Evolutionary conservation across 2,113 vertebrate genomes (phyloP).

Genomic region (Girardinichthys multiradiatus): DNA sequence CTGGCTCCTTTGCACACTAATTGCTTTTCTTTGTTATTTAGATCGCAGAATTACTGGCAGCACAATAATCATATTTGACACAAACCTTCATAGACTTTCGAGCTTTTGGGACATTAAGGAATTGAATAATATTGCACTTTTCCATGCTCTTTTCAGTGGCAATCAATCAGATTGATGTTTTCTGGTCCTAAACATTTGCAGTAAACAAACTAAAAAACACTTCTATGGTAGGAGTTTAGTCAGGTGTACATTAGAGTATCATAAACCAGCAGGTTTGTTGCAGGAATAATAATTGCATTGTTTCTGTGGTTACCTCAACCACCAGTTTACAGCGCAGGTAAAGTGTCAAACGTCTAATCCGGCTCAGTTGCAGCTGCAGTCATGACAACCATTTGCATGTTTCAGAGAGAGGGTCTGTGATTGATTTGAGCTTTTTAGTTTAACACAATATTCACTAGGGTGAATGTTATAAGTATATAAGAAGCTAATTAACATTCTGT

Average conservation of each 20-base stretch:
- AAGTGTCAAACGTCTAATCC: conserved; percentile 51
- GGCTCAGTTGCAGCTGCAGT: conserved; percentile 59
- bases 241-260: conserved; percentile 5
- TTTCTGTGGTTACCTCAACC: conserved; percentile 66
- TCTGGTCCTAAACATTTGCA: not conserved
- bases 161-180: not conserved
- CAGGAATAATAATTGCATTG: conserved; percentile 64
- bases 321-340: conserved; percentile 63
- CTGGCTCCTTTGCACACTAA: conserved; percentile 10
- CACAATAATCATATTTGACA: conserved; percentile 26
- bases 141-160: not conserved
- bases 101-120: not conserved
- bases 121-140: conserved; percentile 9
- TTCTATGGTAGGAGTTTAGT: not conserved
- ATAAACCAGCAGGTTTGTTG: conserved; percentile 19
- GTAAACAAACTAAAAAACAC: not conserved
- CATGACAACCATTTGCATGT: conserved; percentile 74
- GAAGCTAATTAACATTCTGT: not conserved
- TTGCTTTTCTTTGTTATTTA: conserved; percentile 29
- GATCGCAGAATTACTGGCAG: conserved; percentile 13
- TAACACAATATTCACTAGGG: conserved; percentile 4
- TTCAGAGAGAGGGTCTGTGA: conserved; percentile 42
- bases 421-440: conserved; percentile 30
- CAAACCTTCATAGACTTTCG: not conserved
- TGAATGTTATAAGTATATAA: conserved; percentile 18